phyloP scores from a whole-genome alignment of 2,797 vertebrate species.

The Distichodus sexfasciatus region DNA sequence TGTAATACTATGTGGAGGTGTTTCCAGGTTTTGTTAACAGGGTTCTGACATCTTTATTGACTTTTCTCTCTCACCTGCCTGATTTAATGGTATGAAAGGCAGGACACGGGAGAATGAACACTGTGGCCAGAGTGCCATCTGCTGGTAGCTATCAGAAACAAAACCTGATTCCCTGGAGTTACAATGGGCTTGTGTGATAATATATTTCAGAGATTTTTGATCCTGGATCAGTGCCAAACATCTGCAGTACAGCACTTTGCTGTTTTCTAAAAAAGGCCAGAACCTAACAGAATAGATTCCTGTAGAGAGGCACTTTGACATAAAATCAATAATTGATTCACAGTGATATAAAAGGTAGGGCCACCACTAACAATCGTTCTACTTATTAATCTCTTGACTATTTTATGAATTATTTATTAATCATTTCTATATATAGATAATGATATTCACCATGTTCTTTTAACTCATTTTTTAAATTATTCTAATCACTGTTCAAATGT shows the following conservation, averaged over 20 bases:
- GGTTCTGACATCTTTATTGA: background rate
- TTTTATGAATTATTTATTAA: too few species aligned
- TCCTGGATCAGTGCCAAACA: background rate
- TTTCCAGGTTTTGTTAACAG: background rate
- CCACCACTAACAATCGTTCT: too few species aligned
- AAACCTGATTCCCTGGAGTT: background rate
- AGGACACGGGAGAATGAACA: background rate
- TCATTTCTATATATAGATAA: too few species aligned
- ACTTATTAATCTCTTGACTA: too few species aligned
- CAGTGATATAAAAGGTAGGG: too few species aligned
- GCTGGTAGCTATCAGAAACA: constrained; percentile 3
- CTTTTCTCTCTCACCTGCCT: background rate
- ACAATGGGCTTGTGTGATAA: background rate
- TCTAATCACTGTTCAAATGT: too few species aligned
- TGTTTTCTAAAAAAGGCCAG: background rate
- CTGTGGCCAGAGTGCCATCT: constrained; percentile 32
- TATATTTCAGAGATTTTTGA: background rate
- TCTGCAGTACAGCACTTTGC: background rate
- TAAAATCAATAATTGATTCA: too few species aligned
- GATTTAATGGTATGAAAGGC: background rate
- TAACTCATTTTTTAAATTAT: too few species aligned
- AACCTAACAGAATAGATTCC: too few species aligned
- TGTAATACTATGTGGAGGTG: too few species aligned
- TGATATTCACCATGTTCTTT: too few species aligned
- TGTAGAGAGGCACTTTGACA: too few species aligned